Conservation (phyloP, 2,113 vertebrate genomes). For the Burhinus oedicnemus region DNA sequence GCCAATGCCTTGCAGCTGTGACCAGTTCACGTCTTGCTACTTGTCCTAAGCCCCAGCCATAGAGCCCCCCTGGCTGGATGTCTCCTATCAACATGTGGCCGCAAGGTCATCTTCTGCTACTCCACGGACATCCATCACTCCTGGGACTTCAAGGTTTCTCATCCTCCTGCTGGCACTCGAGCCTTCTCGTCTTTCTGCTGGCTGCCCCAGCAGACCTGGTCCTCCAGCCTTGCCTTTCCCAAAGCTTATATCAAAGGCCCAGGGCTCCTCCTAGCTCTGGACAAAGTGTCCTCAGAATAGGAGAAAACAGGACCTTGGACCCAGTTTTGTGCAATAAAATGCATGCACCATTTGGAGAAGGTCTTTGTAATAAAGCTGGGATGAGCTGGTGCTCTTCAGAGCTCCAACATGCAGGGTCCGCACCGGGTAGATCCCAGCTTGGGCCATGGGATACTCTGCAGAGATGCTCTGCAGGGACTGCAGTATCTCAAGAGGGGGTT, state of each 20-base stretch:
- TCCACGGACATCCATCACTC: neutral
- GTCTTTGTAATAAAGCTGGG: neutral
- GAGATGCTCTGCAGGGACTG: neutral
- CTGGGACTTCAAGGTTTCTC: neutral
- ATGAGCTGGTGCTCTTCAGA: neutral
- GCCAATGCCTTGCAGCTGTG: neutral
- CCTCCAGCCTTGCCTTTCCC: neutral
- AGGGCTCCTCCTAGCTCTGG: neutral
- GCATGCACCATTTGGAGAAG: neutral
- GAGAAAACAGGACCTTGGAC: neutral
- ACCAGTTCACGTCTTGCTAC: neutral
- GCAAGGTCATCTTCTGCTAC: neutral
- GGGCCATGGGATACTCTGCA: neutral
- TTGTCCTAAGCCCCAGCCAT: neutral
- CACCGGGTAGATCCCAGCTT: neutral
- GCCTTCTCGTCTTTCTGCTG: neutral
- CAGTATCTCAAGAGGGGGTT: neutral
- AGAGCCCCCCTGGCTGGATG: rapidly evolving
- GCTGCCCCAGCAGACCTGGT: neutral
- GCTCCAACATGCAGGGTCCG: neutral
- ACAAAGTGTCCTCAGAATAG: neutral
- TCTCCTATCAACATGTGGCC: rapidly evolving
- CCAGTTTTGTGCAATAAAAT: neutral
- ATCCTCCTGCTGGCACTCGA: neutral
- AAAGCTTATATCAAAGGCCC: neutral